Conservation (phyloP, 2,888 invertebrate genomes). For the Isotomurus palustris region DNA sequence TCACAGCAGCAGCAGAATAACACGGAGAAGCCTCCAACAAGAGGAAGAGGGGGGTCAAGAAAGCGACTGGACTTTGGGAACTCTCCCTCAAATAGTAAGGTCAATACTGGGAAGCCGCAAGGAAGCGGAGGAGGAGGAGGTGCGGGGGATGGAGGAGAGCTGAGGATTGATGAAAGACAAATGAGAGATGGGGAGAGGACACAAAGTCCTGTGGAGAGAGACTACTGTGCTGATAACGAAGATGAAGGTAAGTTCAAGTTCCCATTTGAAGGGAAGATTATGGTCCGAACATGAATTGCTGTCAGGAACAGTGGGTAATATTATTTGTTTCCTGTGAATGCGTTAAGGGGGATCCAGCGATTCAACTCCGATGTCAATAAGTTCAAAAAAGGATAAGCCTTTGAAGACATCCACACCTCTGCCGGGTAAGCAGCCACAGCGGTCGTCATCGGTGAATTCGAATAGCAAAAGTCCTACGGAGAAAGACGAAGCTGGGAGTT, state of each 20-base stretch:
- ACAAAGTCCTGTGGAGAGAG: constrained; percentile 19
- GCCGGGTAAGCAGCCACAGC: constrained; percentile 16
- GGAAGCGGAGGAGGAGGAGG: background rate
- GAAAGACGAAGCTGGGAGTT: constrained; percentile 7
- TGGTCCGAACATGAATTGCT: too few relatives aligned
- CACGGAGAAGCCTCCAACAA: background rate
- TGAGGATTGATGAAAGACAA: background rate
- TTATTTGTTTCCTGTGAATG: too few relatives aligned
- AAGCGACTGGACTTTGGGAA: constrained; percentile 1
- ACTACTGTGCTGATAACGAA: constrained; percentile 28
- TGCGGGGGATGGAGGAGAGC: background rate
- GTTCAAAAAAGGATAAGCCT: constrained; percentile 18
- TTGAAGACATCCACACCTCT: constrained; percentile 26
- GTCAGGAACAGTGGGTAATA: too few relatives aligned
- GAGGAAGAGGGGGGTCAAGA: background rate
- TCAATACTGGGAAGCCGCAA: background rate
- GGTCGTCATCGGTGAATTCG: constrained; percentile 5
- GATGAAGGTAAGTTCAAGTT: constrained; percentile 22
- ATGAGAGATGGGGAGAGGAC: constrained; percentile 16
- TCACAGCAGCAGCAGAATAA: background rate
- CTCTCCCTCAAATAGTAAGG: too few relatives aligned
- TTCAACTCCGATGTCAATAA: constrained; percentile 15
- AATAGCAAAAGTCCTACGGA: constrained; percentile 15
- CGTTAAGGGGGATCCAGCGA: constrained; percentile 16
- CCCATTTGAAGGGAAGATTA: too few relatives aligned